These are phyloP conservation scores for Gymnoscopelus microlampas DNA, from an alignment of 2,797 vertebrate species.

Conservation along the genomic window DNA sequence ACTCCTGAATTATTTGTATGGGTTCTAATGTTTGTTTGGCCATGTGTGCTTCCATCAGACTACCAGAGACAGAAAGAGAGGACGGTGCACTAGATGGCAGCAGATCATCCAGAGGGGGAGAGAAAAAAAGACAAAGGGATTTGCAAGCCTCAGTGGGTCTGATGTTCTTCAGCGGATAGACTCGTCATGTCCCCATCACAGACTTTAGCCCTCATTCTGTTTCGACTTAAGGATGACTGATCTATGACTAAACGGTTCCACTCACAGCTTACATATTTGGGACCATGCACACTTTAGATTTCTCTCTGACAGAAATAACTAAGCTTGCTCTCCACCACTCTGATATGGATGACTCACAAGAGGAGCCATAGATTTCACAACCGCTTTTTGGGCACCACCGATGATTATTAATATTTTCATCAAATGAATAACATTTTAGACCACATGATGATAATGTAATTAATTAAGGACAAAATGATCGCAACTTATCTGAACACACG, in stretches of 20 bases:
- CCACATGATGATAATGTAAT: too few species aligned
- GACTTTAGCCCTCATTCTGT: slow-evolving; percentile 45
- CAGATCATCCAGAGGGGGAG: slow-evolving; percentile 25
- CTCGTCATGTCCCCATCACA: slow-evolving; percentile 42
- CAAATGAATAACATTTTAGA: too few species aligned
- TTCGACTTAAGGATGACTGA: slow-evolving; percentile 41
- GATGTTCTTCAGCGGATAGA: slow-evolving; percentile 15
- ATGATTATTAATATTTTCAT: too few species aligned
- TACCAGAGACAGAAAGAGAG: slow-evolving; percentile 98
- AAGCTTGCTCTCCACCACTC: slow-evolving; percentile 1
- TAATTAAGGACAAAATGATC: too few species aligned
- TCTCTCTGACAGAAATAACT: not conserved
- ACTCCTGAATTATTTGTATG: slow-evolving; percentile 2
- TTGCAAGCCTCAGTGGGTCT: slow-evolving; percentile 12
- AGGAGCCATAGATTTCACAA: too few species aligned
- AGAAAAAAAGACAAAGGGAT: slow-evolving; percentile 13
- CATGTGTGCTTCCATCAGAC: slow-evolving; percentile 76
- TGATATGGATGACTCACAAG: not conserved
- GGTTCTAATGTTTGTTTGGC: not conserved
- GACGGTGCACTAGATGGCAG: slow-evolving; percentile 91
- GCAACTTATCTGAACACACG: too few species aligned
- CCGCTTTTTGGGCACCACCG: too few species aligned
- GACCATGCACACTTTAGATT: not conserved
- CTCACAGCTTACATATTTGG: slow-evolving; percentile 31
- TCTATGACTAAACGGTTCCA: slow-evolving; percentile 44